These are phyloP conservation scores for Struthidea cinerea DNA, from an alignment of 2,113 vertebrate species.

Conservation along the genomic window DNA sequence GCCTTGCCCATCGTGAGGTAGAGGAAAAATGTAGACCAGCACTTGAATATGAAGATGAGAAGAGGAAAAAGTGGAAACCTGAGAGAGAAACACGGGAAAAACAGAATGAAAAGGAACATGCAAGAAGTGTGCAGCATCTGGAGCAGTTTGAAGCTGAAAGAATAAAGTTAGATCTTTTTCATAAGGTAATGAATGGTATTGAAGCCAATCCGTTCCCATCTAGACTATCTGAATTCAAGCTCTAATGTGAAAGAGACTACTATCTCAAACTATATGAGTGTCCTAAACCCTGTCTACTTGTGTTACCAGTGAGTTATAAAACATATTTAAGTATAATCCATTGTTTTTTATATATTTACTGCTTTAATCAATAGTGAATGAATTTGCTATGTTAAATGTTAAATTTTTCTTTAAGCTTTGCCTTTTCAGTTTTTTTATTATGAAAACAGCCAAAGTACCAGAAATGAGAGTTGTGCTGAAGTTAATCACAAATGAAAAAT, in stretches of 20 bases:
- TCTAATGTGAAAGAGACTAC: not conserved
- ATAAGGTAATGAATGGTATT: conserved; percentile 65
- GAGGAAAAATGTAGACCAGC: conserved; percentile 69
- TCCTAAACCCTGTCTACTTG: not conserved
- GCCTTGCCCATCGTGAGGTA: conserved; percentile 58
- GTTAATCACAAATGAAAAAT: not conserved
- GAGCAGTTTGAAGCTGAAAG: conserved; percentile 77
- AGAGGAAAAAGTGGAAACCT: conserved; percentile 33
- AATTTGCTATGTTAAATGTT: not conserved
- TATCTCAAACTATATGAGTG: not conserved
- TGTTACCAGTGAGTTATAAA: not conserved
- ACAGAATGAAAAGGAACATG: conserved; percentile 65
- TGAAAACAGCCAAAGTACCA: not conserved
- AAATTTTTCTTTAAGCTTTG: not conserved
- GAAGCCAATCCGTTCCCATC: not conserved
- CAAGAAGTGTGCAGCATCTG: conserved; percentile 58
- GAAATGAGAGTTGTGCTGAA: not conserved
- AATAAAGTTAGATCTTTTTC: conserved; percentile 68
- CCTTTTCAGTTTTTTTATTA: not conserved
- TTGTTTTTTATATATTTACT: not conserved
- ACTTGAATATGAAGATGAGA: conserved; percentile 64
- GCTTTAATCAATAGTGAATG: not conserved
- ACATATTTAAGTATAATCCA: not conserved
- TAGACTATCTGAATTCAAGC: not conserved
- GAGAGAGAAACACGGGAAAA: conserved; percentile 55